A percentile compares a stretch with the other conserved stretches of the same genome.
phyloP scores from a whole-genome alignment of 2,797 vertebrate species.

The Manis crassicaudata region DNA sequence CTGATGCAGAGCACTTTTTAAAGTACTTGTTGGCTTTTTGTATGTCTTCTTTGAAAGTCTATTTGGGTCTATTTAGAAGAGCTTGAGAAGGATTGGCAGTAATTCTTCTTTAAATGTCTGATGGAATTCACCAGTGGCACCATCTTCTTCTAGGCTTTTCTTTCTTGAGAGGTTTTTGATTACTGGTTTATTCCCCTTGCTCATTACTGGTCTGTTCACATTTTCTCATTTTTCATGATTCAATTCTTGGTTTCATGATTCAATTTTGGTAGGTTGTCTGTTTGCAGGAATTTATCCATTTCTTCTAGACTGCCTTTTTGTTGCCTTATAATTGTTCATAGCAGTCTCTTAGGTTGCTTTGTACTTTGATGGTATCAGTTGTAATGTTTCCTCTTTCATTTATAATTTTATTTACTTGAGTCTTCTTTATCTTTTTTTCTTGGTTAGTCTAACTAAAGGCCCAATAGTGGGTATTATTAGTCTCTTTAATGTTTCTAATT shows the following conservation, averaged over 20 bases:
- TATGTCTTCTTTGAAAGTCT: background rate
- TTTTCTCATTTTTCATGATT: slow-evolving; percentile 19
- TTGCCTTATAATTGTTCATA: background rate
- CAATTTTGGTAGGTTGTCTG: background rate
- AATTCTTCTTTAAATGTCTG: background rate
- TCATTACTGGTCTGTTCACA: background rate
- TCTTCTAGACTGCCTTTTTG: background rate
- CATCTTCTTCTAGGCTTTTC: background rate
- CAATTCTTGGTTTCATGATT: background rate
- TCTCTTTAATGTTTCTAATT: slow-evolving; percentile 3
- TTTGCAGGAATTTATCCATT: background rate
- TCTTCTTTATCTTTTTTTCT: background rate
- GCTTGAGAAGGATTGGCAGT: background rate
- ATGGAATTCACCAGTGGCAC: background rate
- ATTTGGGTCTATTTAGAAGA: background rate
- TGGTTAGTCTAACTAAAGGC: background rate
- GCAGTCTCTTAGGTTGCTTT: background rate
- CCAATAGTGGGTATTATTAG: background rate
- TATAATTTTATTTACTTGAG: background rate
- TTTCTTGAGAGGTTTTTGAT: background rate
- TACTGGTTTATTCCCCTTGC: background rate
- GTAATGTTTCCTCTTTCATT: background rate
- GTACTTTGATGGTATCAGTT: background rate
- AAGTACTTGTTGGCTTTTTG: background rate
- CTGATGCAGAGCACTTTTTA: background rate